phyloP scores from a whole-genome alignment of 2,888 invertebrate genomes.

The Melieria crassipennis region DNA sequence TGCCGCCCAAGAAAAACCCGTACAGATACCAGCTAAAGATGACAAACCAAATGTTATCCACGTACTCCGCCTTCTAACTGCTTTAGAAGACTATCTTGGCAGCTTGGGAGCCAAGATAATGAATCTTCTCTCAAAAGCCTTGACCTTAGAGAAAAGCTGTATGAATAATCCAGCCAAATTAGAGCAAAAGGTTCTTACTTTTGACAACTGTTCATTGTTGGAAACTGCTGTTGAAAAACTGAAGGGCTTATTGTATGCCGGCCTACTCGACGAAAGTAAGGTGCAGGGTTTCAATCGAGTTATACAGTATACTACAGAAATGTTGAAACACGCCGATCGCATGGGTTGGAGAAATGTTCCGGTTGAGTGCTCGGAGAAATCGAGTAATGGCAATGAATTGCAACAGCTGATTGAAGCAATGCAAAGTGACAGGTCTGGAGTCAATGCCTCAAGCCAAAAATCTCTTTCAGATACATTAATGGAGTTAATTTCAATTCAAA shows the following conservation, averaged over 20 bases:
- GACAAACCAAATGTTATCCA: slow-evolving; percentile 68
- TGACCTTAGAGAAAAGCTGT: slow-evolving; percentile 51
- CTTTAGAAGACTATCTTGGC: slow-evolving; percentile 80
- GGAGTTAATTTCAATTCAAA: slow-evolving; percentile 32
- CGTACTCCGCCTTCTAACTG: slow-evolving; percentile 77
- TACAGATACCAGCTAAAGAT: slow-evolving; percentile 49
- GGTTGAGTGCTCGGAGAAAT: slow-evolving; percentile 1
- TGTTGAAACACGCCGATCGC: slow-evolving; percentile 42
- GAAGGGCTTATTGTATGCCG: slow-evolving; percentile 67
- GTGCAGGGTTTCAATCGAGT: slow-evolving; percentile 41
- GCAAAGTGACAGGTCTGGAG: slow-evolving; percentile 9
- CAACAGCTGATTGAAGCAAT: slow-evolving; percentile 16
- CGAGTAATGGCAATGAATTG: not conserved
- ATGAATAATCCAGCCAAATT: slow-evolving; percentile 74
- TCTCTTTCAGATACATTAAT: slow-evolving; percentile 40
- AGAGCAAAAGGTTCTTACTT: slow-evolving; percentile 74
- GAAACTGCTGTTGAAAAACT: slow-evolving; percentile 55
- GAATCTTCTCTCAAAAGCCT: slow-evolving; percentile 66
- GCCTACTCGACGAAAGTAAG: slow-evolving; percentile 41
- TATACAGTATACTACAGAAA: slow-evolving; percentile 39
- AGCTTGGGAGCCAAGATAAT: slow-evolving; percentile 80
- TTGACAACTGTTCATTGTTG: slow-evolving; percentile 71
- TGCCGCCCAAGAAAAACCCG: not conserved
- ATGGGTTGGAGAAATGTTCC: slow-evolving; percentile 38
- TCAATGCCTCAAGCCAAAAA: slow-evolving; percentile 21